These are phyloP conservation scores for Yponomeuta plumbellus DNA, from an alignment of 2,888 invertebrate species.

Conservation along the genomic window DNA sequence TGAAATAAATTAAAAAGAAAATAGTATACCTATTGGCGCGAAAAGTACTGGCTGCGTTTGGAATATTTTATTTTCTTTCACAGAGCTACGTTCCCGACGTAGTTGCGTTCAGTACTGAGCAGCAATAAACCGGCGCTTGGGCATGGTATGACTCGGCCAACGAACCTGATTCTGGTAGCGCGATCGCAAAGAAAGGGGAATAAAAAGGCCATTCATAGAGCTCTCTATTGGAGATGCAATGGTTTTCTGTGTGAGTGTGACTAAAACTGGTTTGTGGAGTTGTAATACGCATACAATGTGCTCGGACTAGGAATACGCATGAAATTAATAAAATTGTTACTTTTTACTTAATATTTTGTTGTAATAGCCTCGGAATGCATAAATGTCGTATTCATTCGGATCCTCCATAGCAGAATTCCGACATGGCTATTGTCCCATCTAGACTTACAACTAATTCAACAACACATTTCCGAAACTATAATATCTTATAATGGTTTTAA, in stretches of 20 bases:
- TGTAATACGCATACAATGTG: too few species aligned
- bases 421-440: too few species aligned
- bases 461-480: too few species aligned
- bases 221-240: neutral
- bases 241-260: neutral
- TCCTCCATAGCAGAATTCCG: too few species aligned
- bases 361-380: too few species aligned
- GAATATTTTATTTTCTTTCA: neutral
- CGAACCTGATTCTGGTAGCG: slow-evolving; percentile 9
- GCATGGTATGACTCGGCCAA: neutral
- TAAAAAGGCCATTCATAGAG: neutral
- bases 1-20: neutral
- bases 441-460: too few species aligned
- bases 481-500: too few species aligned
- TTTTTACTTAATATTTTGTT: too few species aligned
- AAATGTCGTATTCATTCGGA: too few species aligned
- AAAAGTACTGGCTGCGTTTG: neutral
- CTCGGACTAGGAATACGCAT: neutral
- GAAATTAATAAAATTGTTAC: too few species aligned
- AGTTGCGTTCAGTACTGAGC: neutral
- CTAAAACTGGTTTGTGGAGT: neutral
- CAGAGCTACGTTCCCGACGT: neutral
- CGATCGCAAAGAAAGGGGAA: slow-evolving; percentile 5
- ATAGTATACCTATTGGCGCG: slow-evolving; percentile 3
- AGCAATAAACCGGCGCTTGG: neutral